phyloP scores from a whole-genome alignment of 2,113 vertebrate genomes.

The Carassius carassius region DNA sequence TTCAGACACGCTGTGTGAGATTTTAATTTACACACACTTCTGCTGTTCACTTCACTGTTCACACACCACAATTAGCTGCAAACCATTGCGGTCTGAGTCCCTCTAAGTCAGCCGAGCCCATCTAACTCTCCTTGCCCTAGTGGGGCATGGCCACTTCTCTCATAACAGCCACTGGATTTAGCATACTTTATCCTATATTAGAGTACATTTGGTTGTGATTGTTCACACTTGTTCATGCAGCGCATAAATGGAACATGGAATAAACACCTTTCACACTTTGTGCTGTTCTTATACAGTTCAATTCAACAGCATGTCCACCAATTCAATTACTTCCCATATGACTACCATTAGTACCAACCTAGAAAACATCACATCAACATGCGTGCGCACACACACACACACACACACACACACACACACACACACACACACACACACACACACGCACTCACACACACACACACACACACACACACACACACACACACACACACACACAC shows the following conservation, averaged over 20 bases:
- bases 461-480: no score
- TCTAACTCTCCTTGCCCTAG: slow-evolving; percentile 55
- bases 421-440: no score
- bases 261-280: slow-evolving; percentile 61
- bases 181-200: slow-evolving; percentile 65
- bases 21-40: slow-evolving; percentile 77
- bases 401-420: no score
- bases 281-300: slow-evolving; percentile 69
- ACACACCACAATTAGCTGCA: slow-evolving; percentile 76
- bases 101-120: slow-evolving; percentile 71
- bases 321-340: slow-evolving; percentile 59
- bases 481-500: no score
- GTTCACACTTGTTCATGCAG: slow-evolving; percentile 55
- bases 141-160: slow-evolving; percentile 70
- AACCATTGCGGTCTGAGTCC: slow-evolving; percentile 74
- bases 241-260: slow-evolving; percentile 64
- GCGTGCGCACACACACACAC: background rate
- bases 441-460: background rate
- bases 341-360: slow-evolving; percentile 23
- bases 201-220: slow-evolving; percentile 48
- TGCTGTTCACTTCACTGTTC: slow-evolving; percentile 69
- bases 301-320: slow-evolving; percentile 61
- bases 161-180: slow-evolving; percentile 56
- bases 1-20: slow-evolving; percentile 75
- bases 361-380: background rate